Evolutionary conservation across 2,797 vertebrate genomes (phyloP).

Genomic region (Sebastes melanostomus): DNA sequence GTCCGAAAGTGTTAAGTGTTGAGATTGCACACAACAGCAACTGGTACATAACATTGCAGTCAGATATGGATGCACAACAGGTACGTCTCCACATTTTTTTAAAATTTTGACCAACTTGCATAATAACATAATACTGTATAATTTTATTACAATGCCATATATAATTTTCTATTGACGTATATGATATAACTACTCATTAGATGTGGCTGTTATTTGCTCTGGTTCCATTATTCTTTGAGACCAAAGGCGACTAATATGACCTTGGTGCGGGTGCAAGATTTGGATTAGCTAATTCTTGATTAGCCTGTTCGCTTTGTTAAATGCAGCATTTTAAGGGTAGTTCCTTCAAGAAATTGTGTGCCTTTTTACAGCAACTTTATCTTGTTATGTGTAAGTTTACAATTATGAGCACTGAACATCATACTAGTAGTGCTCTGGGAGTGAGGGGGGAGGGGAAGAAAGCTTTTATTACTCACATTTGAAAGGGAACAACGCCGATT

Average conservation of each 20-base stretch:
- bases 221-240: not conserved
- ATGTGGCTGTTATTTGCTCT: not conserved
- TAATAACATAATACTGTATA: too few relatives aligned
- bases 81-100: conserved; percentile 68
- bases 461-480: not conserved
- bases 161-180: not conserved
- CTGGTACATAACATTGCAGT: conserved; percentile 99
- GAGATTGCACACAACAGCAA: conserved; percentile 99
- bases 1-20: conserved; percentile 93
- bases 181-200: not conserved
- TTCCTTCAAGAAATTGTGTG: not conserved
- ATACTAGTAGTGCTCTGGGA: not conserved
- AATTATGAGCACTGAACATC: not conserved
- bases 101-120: not conserved
- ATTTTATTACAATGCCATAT: not conserved
- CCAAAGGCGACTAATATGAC: not conserved
- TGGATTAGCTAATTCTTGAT: not conserved
- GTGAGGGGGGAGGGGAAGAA: accelerated
- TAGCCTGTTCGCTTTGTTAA: not conserved
- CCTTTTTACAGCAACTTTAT: not conserved
- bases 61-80: conserved; percentile 96
- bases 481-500: not conserved
- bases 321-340: not conserved
- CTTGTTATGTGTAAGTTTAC: not conserved
- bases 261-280: not conserved